Conservation (phyloP, 2,113 vertebrate species). For the Struthio camelus region DNA sequence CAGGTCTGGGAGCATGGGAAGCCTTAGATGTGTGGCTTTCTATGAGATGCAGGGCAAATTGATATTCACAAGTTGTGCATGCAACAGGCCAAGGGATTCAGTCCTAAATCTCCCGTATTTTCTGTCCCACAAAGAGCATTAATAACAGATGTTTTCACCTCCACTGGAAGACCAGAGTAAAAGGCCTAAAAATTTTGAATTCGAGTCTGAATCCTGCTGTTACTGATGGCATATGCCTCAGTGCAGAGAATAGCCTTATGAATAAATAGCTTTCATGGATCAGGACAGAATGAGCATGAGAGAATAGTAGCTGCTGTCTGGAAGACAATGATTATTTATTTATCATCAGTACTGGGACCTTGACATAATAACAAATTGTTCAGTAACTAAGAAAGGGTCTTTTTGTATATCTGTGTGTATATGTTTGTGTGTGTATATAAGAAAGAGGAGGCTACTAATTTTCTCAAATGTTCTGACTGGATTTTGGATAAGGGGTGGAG, state of each 20-base stretch:
- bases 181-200: not conserved
- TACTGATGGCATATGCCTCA: not conserved
- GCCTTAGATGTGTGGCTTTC: not conserved
- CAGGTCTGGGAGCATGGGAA: not conserved
- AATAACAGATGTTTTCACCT: not conserved
- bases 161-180: not conserved
- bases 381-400: slow-evolving; percentile 7
- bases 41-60: not conserved
- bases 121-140: not conserved
- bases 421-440: not conserved
- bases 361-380: slow-evolving; percentile 44
- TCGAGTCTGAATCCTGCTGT: not conserved
- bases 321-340: slow-evolving; percentile 39
- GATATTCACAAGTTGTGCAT: accelerated
- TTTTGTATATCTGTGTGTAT: not conserved
- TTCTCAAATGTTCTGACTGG: slow-evolving; percentile 41
- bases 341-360: slow-evolving; percentile 23
- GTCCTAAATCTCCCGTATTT: not conserved
- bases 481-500: slow-evolving; percentile 43
- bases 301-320: not conserved
- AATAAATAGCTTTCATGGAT: not conserved
- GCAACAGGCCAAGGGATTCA: not conserved
- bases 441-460: slow-evolving; percentile 7
- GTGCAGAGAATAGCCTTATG: not conserved
- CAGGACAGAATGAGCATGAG: not conserved